These are phyloP conservation scores for Crematogaster levior DNA, from an alignment of 2,888 invertebrate species.

Conservation along the genomic window DNA sequence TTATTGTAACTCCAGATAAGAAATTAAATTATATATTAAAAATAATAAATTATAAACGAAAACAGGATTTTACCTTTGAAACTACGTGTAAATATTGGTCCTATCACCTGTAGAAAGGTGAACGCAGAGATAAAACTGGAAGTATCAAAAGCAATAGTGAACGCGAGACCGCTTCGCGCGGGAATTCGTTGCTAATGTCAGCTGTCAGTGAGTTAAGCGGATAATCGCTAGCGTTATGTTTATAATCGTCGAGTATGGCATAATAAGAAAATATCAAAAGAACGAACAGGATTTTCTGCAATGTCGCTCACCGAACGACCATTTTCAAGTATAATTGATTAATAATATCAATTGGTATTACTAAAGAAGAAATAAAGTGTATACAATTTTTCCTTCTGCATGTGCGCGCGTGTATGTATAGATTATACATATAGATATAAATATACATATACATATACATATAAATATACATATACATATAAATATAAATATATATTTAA, in stretches of 20 bases:
- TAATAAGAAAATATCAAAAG: slow-evolving; percentile 37
- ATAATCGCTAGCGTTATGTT: slow-evolving; percentile 50
- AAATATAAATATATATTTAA: background rate
- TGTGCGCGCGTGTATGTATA: background rate
- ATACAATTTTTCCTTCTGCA: background rate
- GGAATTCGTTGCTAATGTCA: slow-evolving; percentile 51
- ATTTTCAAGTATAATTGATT: slow-evolving; percentile 32
- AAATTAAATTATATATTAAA: slow-evolving; percentile 5
- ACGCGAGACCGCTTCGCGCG: slow-evolving; percentile 28
- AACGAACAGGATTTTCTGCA: slow-evolving; percentile 33
- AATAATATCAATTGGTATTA: slow-evolving; percentile 19
- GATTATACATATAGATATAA: no score
- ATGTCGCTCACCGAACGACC: background rate
- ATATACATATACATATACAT: no score
- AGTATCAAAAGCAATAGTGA: slow-evolving; percentile 46
- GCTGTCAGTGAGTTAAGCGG: slow-evolving; percentile 53
- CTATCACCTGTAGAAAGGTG: slow-evolving; percentile 45
- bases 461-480: no score
- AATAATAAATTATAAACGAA: no score
- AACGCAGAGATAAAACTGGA: slow-evolving; percentile 24
- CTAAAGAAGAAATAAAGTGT: background rate
- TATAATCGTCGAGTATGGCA: slow-evolving; percentile 28
- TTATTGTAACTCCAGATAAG: background rate
- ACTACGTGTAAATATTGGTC: slow-evolving; percentile 13
- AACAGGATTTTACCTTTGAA: slow-evolving; percentile 13